Evolutionary conservation across 2,797 vertebrate species (phyloP).

Genomic region (Champsocephalus gunnari): DNA sequence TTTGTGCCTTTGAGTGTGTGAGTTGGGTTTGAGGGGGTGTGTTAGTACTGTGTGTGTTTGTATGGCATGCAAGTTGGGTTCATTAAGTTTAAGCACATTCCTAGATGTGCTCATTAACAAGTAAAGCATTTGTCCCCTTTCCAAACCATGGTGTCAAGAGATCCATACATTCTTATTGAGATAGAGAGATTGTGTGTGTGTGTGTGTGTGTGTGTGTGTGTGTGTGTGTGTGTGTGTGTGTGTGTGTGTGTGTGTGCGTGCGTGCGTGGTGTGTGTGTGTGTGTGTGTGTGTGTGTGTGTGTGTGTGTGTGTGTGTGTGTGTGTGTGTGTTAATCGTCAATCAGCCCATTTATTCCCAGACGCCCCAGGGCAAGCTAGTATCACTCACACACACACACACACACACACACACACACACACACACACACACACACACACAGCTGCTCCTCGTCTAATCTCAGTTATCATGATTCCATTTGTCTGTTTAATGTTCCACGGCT

Average conservation of each 20-base stretch:
- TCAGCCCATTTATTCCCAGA: conserved; percentile 47
- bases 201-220: background rate
- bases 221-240: background rate
- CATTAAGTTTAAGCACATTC: background rate
- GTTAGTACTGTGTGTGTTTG: background rate
- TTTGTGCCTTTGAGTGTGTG: conserved; percentile 39
- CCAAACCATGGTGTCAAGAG: conserved; percentile 2
- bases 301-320: too few relatives aligned
- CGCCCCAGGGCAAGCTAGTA: conserved; percentile 32
- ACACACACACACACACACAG: too few relatives aligned
- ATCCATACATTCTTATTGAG: background rate
- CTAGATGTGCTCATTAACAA: background rate
- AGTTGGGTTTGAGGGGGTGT: background rate
- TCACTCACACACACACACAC: background rate
- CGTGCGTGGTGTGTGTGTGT: too few relatives aligned
- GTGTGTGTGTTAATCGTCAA: conserved; percentile 26
- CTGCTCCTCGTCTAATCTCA: conserved; percentile 24
- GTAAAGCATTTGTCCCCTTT: background rate
- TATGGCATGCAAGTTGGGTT: background rate
- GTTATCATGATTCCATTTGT: conserved; percentile 18
- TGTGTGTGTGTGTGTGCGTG: too few relatives aligned
- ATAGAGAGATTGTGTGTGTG: background rate
- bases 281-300: too few relatives aligned
- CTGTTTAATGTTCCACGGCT: background rate
- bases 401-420: too few relatives aligned